Evolutionary conservation across 2,113 vertebrate genomes (phyloP), one percentile per base, ranked within the genome.

Genomic region (Heterotis niloticus): DNA sequence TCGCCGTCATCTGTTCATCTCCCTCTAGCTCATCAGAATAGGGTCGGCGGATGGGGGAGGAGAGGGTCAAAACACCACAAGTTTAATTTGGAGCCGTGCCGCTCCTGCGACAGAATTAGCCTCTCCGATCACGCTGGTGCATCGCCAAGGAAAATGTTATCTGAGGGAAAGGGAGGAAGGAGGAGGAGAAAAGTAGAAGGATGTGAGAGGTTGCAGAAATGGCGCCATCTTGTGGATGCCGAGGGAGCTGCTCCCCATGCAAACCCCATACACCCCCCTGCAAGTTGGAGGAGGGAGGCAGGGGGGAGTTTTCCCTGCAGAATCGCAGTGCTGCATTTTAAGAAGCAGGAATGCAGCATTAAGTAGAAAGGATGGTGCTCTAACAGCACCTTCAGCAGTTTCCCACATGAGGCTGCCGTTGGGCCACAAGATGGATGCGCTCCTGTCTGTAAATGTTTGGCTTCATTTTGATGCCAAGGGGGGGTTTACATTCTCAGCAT

Each of bases 201-300:
- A 76, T 76, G 82, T 80, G 80, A 70, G 78, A 86, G 88, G 83
- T 85, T 80, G 84, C 87, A 26, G 52, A 65, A 81, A 81, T 75
- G 84, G 85, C 86, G 88, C 92, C 92, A 92, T 89, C 92, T 91
- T 91, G 89, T 92, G 92, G 90, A 83, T 81, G 80, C 44, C 5
- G 56, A 73, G 76, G 83, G 85, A 83, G 87, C 80, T 88, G 83
- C 71, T 54, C n/a, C 44, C 80, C 17, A 0, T 2, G 20, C 57
- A 17, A n/a, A 23, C 23, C 76, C 66, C 20, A n/a, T 44, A 7
- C 34, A 44, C 34, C 34, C 12, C 1, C 60, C 60, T 62, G 4
- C 20, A 20, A 20, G 20, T 4, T 4, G 20, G 60, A 44, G 34
- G 34, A 44, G 34, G n/a, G n/a, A n/a, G n/a, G n/a, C n/a, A n/a